Evolutionary conservation across 2,888 invertebrate genomes (phyloP), one percentile per base, ranked within the genome.

Genomic region (Fabriciana adippe): DNA sequence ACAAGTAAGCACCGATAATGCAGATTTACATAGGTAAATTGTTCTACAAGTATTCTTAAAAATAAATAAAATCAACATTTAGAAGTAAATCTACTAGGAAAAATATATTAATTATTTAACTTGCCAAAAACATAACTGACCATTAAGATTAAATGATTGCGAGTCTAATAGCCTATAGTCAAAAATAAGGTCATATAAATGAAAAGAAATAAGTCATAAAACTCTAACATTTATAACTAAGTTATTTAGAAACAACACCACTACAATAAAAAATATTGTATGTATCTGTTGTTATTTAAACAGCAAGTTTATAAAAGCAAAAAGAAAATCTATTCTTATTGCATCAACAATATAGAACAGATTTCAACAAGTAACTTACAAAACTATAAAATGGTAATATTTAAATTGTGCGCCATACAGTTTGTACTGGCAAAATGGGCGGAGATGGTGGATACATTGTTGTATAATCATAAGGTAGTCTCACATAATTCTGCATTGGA

Each of bases 1-100:
- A 87, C 90, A 92, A 92, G 91, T 79, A 90, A 92, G 90, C 82
- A 84, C 81, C 71, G 77, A n/a, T 54, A 45, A 68, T 79, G 83
- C 83, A 75, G 74, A 84, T 87, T 90, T 89, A 88, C 88, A 74
- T 81, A 81, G 81, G 62, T 62, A 55, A 55, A 63, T 16, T 18
- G 21, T 57, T 53, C 64, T 68, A 64, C 70, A 57, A 72, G 59
- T 41, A 11, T 11, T 59, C 59, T 48, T 48, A 59, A 18, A 26
- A 26, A 48, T 59, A 48, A 59, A 48, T 59, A 59, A 47, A 48
- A 59, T 59, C 59, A 59, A 59, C 35, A 16, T 5, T 8, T 31
- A 8, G 15, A 18, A 47, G 21, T 47, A 47, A 15, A n/a, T 8
- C n/a, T 18, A 56, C 18, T 41, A 56, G 3, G 18, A 45, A 57